Base-by-base conservation (phyloP, 2,113 vertebrate species). In the Mesoclemmys tuberculata region DNA sequence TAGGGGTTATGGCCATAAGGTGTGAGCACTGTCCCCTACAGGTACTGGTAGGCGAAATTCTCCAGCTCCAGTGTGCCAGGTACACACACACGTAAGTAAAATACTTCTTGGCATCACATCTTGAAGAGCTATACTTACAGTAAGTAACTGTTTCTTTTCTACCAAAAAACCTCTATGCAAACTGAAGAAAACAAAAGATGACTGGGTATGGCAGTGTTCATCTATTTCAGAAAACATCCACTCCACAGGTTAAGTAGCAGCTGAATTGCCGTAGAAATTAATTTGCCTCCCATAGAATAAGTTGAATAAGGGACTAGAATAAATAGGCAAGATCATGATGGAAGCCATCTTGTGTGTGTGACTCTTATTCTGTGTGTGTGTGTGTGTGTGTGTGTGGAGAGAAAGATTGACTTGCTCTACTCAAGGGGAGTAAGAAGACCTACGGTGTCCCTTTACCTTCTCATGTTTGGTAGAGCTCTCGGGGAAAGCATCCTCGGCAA, bases 211-310 rank as follows among this genome's bases (percentile, higher is more conserved):
- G 92, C 95, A 94, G 94, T 95, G 96, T 95, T 96, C 80, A 94
- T 96, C 96, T 95, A 93, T 96, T 97, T 85, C 94, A 96, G 94
- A 83, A 96, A 96, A 85, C 90, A 46, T 92, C n/a, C 94, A 8
- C 82, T 74, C 94, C 93, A 92, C 95, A 97, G 94, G 94, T 96
- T 92, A 94, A 97, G 94, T 87, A 96, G 93, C 84, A 96, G 93
- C 91, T 95, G 95, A 96, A 95, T 96, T 95, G 93, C 94, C 96
- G 95, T 94, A 96, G 94, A 96, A 95, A 96, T 96, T 97, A 96
- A 96, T 96, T 96, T 97, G 88, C 89, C 95, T 84, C 83, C 94
- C 90, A 94, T 90, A 92, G 83, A 93, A 93, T 56, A 96, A 96
- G 88, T 93, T 94, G 94, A 95, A 97, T 94, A 94, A 97, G 96